Conservation (phyloP, 1,140 invertebrate genomes). For the Mizuhopecten yessoensis region DNA sequence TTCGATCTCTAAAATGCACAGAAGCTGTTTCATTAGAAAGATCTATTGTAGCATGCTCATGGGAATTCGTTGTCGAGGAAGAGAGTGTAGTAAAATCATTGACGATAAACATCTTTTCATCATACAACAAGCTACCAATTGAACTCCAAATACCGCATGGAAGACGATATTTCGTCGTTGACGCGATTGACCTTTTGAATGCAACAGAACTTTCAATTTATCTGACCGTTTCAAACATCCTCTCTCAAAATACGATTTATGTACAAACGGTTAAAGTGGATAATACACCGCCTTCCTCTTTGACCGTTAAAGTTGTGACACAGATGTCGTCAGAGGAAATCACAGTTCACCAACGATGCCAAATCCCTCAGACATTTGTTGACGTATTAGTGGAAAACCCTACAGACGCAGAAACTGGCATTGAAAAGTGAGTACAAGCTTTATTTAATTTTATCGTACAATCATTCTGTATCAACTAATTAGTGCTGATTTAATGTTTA, state of each 20-base stretch:
- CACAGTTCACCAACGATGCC: conserved; percentile 50
- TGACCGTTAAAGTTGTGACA: conserved; percentile 58
- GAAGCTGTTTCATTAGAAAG: conserved; percentile 51
- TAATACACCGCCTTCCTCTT: conserved; percentile 53
- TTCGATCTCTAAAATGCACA: conserved; percentile 56
- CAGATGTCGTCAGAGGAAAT: conserved; percentile 28
- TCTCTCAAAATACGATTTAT: conserved; percentile 42
- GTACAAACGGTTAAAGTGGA: conserved; percentile 58
- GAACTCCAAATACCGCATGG: background rate
- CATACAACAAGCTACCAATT: background rate
- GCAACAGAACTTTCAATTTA: conserved; percentile 56
- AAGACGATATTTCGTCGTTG: background rate
- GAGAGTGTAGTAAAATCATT: conserved; percentile 55
- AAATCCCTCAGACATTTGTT: conserved; percentile 60
- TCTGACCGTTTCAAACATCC: conserved; percentile 56
- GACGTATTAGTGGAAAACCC: conserved; percentile 52
- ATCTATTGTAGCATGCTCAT: conserved; percentile 56
- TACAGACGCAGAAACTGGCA: conserved; percentile 57
- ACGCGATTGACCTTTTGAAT: background rate
- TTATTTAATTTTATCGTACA: no score
- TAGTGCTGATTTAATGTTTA: no score
- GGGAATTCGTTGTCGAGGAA: conserved; percentile 58
- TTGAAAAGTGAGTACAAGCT: conserved; percentile 57
- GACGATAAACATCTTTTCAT: background rate
- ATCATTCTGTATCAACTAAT: no score